Evolutionary conservation across 2,888 invertebrate species (phyloP).

Genomic region (Plemyria rubiginata): DNA sequence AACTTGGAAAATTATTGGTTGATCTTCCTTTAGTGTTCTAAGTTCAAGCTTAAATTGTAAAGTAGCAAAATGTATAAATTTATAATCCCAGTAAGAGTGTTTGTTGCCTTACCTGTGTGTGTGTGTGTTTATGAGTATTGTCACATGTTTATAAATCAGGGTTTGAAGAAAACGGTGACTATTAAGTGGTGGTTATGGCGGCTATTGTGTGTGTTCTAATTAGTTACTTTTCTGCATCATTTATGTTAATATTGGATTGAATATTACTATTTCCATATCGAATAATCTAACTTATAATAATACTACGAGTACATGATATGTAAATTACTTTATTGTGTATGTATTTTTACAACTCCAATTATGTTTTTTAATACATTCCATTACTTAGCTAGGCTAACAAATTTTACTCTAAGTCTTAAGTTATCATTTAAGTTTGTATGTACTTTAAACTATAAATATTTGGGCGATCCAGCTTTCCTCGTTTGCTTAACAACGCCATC

Average conservation of each 20-base stretch:
- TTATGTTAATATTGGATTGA: too few relatives aligned
- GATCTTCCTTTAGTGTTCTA: neutral
- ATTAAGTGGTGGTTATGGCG: too few relatives aligned
- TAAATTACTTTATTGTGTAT: neutral
- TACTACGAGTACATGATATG: too few relatives aligned
- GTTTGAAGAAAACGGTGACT: neutral
- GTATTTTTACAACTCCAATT: conserved; percentile 13
- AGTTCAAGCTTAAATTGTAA: conserved; percentile 6
- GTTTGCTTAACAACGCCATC: too few relatives aligned
- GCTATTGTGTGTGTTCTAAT: too few relatives aligned
- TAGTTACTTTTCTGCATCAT: neutral
- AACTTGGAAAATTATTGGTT: neutral
- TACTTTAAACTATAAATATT: too few relatives aligned
- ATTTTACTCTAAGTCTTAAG: conserved; percentile 12
- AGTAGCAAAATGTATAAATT: neutral
- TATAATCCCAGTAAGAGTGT: conserved; percentile 7
- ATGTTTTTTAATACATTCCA: conserved; percentile 5
- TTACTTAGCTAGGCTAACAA: conserved; percentile 17
- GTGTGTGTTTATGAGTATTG: neutral
- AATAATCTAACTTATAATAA: too few relatives aligned
- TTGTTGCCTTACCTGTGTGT: conserved; percentile 14
- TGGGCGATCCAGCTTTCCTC: too few relatives aligned
- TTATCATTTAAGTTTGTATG: too few relatives aligned
- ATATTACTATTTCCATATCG: too few relatives aligned
- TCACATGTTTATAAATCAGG: neutral